Base-by-base conservation (phyloP, 1,140 invertebrate species). In the Aphelinus atriplicis region DNA sequence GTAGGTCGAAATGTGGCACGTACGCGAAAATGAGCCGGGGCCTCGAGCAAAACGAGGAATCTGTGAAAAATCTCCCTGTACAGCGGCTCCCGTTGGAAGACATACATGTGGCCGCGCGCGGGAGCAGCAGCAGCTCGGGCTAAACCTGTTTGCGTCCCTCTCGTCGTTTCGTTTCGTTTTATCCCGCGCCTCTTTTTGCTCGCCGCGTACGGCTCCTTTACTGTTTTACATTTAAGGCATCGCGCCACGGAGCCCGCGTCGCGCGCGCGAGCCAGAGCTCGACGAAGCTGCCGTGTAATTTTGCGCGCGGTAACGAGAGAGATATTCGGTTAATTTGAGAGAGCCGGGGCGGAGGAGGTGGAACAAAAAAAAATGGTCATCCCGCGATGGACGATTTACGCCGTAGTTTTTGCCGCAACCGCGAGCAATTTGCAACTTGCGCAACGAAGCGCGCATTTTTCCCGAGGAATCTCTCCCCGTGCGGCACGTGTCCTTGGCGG, bases 131-230 rank as follows among this genome's bases (percentile, higher is more conserved):
- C 60, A 43, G 57, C 47, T 50, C 57, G 61, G 70, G 53, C 43
- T 71, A 71, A 71, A 71, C 70, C 70, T 71, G 70, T 71, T 71
- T 71, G 43, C 60, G 70, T 71, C 61, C 61, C 70, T 64, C 26
- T 26, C 26, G 26, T 26, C 70, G 46, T 61, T 60, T 60, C 58
- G 45, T 43, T 26, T 53, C 60, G 50, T 46, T 57, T 60, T 71
- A 62, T 70, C 58, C 48, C n/a, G 7, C 26, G 26, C 46, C 61
- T 70, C 48, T 70, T 70, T 70, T 70, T 61, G 2, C 46, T 60
- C 7, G 26, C 51, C 26, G 26, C 26, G 26, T 26, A 26, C 50
- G 48, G 48, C 42, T 70, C 45, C 47, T 63, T 63, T 60, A 63
- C 69, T 62, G 69, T 47, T 71, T 71, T 71, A 62, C 60, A 71